Evolutionary conservation across 2,113 vertebrate species (phyloP), one percentile per base, ranked within the genome.

Genomic region (Chitala chitala): DNA sequence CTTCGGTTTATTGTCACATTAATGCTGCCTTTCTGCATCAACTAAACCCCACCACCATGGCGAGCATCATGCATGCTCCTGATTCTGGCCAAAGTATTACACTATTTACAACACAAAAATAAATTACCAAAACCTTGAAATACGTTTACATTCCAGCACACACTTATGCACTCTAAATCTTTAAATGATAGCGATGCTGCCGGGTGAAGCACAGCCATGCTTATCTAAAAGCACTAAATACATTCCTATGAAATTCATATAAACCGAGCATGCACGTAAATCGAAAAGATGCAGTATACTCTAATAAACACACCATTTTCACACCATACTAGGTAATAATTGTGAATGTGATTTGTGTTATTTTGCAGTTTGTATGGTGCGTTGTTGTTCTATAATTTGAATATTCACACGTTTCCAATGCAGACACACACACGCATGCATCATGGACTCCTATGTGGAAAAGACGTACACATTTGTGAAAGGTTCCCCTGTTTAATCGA

Each of bases 191-290:
- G 6, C 38, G 20, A 36, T 46, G n/a, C 46, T 22, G n/a, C 3
- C n/a, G 26, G 46, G 42, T n/a, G 12, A 10, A 44, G 15, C 24
- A 12, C 40, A 68, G 24, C 38, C 42, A 68, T 68, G 46, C 40
- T 24, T 29, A 68, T 65, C 33, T 59, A 12, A 59, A 6, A 24
- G 33, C 4, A 59, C n/a, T n/a, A n/a, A n/a, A 59, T 15, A 59
- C 56, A 59, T 63, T 38, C 59, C 59, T 5, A 17, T 63, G 59
- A 63, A 63, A 63, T n/a, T n/a, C n/a, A n/a, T 38, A 46, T 38
- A 13, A 17, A 12, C 58, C 31, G 58, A 61, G 31, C 33, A 29
- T 9, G 33, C 33, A 33, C 17, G 31, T 36, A 33, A 33, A 63
- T 38, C 17, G 31, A 20, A 33, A 33, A 63, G 20, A 33, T 63